Percentiles rank a stretch among this genome's conserved stretches.
phyloP scores from a whole-genome alignment of 2,797 vertebrate genomes.

The Gambelia wislizenii region DNA sequence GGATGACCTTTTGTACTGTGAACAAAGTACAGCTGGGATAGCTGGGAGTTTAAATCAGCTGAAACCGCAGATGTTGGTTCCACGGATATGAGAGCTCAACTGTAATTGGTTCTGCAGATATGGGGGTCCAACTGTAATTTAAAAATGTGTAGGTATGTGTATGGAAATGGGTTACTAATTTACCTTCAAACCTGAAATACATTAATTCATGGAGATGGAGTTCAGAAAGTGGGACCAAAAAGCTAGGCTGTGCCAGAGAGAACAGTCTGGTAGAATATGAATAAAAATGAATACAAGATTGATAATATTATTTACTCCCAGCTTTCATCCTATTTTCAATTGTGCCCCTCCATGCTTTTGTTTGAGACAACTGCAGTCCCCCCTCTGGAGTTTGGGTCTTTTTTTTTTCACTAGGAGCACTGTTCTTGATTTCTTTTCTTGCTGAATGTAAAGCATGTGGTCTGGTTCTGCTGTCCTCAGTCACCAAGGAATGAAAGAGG shows the following conservation, averaged over 20 bases:
- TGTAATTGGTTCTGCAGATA: too few relatives aligned
- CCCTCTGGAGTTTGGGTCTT: not conserved
- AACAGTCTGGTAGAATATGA: not conserved
- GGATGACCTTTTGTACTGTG: too few relatives aligned
- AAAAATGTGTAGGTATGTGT: not conserved
- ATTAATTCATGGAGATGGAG: too few relatives aligned
- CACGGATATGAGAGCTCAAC: too few relatives aligned
- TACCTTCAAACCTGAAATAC: not conserved
- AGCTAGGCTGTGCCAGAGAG: not conserved
- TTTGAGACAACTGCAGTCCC: not conserved
- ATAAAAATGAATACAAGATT: not conserved
- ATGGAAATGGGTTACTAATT: not conserved
- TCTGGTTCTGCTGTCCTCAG: not conserved
- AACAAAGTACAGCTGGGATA: too few relatives aligned
- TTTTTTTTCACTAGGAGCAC: not conserved
- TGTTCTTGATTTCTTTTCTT: not conserved
- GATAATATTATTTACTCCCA: not conserved
- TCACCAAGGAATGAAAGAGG: constrained; percentile 24
- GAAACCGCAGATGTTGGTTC: too few relatives aligned
- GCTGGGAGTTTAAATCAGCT: too few relatives aligned
- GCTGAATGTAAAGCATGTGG: constrained; percentile 1
- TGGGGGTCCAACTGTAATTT: too few relatives aligned
- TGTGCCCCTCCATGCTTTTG: not conserved
- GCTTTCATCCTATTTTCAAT: not conserved
- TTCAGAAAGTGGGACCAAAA: not conserved